Base-by-base conservation (phyloP, 2,888 invertebrate genomes). In the Homarus gammarus region DNA sequence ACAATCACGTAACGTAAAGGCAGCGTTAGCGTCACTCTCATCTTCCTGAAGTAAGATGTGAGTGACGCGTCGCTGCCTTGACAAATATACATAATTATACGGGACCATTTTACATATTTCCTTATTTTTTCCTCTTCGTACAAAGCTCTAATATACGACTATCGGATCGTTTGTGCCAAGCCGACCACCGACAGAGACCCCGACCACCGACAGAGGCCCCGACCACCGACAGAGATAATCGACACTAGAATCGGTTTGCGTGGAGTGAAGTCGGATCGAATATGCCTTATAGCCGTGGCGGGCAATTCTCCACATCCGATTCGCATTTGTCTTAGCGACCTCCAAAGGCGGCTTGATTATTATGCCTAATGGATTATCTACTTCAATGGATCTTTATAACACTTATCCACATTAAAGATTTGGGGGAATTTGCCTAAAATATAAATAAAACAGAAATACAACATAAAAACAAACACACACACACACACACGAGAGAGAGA, bases 251-350 rank as follows among this genome's bases (percentile, higher is more conserved):
- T 87, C 70, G 87, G 77, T 38, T 68, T 78, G 68, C 44, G 78
- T 49, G 84, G 40, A 27, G 81, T 51, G 73, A 44, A 61, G 73
- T 44, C 15, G 87, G 87, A 81, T 87, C 87, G 87, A 81, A 87
- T 44, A 44, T 70, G 72, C 79, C 79, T 79, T 81, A 81, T 36
- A 81, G 61, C 72, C 79, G 36, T 36, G 6, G 75, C 81, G 68
- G 73, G 49, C 81, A 72, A 81, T 81, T 49, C 51, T 27, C 72
- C 87, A 79, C 87, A 81, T 87, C 87, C 87, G 87, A 81, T 87
- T 87, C 87, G 72, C 73, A 81, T 87, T 87, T 87, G 87, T 87
- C 75, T 81, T 40, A 36, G 22, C 31, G 61, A 79, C 56, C 79
- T 87, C 87, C 81, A 27, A 72, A 81, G 81, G 73, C 73, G 72